Percentiles rank a stretch among this genome's conserved stretches.
Evolutionary conservation across 2,797 vertebrate species (phyloP).

Genomic region (Cuniculus paca): DNA sequence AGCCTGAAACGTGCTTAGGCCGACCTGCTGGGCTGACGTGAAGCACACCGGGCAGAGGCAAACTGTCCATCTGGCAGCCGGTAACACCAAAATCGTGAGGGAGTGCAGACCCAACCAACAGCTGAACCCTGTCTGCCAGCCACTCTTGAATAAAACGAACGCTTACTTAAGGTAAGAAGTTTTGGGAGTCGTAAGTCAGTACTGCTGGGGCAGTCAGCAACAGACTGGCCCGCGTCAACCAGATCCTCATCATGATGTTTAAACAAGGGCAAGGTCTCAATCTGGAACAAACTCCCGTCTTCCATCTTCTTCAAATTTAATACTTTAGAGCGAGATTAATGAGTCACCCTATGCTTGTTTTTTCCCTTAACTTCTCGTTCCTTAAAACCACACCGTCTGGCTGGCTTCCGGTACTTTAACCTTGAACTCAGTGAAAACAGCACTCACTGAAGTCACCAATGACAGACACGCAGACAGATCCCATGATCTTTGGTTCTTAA

Average conservation of each 20-base stretch:
- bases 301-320: not conserved
- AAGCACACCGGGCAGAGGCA: not conserved
- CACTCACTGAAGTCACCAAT: not conserved
- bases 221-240: not conserved
- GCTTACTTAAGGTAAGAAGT: not conserved
- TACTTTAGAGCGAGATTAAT: not conserved
- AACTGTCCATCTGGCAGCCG: not conserved
- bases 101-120: not conserved
- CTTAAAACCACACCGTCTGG: not conserved
- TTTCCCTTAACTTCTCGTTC: slow-evolving; percentile 2
- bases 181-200: not conserved
- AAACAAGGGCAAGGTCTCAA: not conserved
- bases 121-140: not conserved
- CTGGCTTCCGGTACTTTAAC: not conserved
- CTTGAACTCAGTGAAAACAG: slow-evolving; percentile 9
- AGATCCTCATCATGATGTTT: not conserved
- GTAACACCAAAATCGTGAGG: not conserved
- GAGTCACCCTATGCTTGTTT: not conserved
- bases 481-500: not conserved
- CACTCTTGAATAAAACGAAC: not conserved
- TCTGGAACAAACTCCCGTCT: not conserved
- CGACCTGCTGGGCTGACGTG: not conserved
- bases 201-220: not conserved
- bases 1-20: not conserved
- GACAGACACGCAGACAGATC: not conserved